phyloP scores from a whole-genome alignment of 2,113 vertebrate genomes.

The Equus quagga region DNA sequence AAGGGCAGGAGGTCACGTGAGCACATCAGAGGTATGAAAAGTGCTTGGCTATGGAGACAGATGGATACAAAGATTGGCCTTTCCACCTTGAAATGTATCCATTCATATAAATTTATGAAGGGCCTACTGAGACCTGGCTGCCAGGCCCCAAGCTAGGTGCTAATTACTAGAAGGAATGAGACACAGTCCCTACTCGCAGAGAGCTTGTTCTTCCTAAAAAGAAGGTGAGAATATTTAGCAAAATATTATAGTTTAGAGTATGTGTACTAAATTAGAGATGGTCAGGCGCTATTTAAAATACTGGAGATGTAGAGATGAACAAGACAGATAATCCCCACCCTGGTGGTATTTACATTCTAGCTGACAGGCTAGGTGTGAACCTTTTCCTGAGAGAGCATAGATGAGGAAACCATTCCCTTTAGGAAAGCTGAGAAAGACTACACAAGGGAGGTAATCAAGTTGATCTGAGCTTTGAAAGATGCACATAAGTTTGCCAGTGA shows the following conservation, averaged over 20 bases:
- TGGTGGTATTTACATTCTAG: not conserved
- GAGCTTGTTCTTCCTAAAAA: not conserved
- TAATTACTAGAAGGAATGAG: not conserved
- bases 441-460: not conserved
- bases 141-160: not conserved
- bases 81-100: not conserved
- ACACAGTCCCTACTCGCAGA: not conserved
- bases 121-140: not conserved
- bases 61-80: not conserved
- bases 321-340: not conserved
- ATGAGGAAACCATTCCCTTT: not conserved
- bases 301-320: not conserved
- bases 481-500: not conserved
- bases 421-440: conserved; percentile 21
- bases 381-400: not conserved
- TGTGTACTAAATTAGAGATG: not conserved
- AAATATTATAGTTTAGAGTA: not conserved
- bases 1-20: not conserved
- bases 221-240: not conserved
- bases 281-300: not conserved
- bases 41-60: not conserved
- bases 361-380: not conserved
- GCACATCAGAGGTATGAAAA: not conserved
- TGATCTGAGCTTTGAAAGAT: not conserved
- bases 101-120: not conserved